phyloP scores from a whole-genome alignment of 2,888 invertebrate species.

The Tipula helvola region DNA sequence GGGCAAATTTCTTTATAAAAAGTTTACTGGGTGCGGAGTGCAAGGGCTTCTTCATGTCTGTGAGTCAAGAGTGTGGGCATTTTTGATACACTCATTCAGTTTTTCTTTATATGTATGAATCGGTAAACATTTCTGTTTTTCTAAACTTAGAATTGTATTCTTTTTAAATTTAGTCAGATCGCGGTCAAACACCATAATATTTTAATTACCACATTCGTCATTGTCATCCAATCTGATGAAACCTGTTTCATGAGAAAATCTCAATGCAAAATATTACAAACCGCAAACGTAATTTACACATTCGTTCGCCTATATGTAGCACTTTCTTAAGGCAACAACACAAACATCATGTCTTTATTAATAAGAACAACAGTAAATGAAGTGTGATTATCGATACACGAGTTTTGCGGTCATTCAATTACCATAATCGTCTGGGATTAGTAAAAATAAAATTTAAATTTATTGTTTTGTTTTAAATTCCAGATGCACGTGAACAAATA shows the following conservation, averaged over 20 bases:
- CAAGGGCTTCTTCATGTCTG: too few relatives aligned
- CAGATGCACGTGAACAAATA: constrained; percentile 50
- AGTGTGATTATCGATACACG: not conserved
- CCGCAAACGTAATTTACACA: not conserved
- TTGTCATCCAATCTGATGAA: too few relatives aligned
- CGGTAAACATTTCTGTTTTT: too few relatives aligned
- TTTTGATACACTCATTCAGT: too few relatives aligned
- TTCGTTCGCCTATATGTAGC: not conserved
- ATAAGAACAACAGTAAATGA: not conserved
- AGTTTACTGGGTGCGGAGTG: too few relatives aligned
- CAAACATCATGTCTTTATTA: not conserved
- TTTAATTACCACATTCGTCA: not conserved
- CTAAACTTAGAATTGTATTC: too few relatives aligned
- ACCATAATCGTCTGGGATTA: not conserved
- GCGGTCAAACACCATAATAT: not conserved
- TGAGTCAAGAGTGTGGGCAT: too few relatives aligned
- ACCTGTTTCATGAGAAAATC: not conserved
- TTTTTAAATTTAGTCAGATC: not conserved
- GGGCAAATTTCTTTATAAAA: too few relatives aligned
- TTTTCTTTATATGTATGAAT: too few relatives aligned
- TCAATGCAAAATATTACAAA: not conserved
- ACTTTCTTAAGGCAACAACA: not conserved
- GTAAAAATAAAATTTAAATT: too few relatives aligned
- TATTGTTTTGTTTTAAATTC: constrained; percentile 14
- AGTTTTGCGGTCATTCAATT: constrained; percentile 4